Base-by-base conservation (phyloP, 1,140 invertebrate genomes). In the Pectinophora gossypiella region DNA sequence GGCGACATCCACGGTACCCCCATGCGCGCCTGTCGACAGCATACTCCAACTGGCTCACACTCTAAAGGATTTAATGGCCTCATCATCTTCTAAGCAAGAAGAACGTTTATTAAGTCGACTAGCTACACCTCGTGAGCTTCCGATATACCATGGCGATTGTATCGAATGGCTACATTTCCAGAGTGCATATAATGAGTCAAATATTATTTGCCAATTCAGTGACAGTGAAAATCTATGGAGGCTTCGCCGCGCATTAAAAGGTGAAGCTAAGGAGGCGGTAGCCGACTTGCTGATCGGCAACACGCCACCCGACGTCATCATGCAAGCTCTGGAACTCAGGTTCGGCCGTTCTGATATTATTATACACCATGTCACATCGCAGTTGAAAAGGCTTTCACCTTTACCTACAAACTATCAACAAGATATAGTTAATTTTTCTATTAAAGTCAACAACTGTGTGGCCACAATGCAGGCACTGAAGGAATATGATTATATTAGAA, bases 261-360 rank as follows among this genome's bases (percentile, higher is more conserved):
- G 57, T 16, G 55, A 54, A 12, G 66, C 62, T 22, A 62, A 49
- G 20, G 66, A 69, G 22, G 48, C 66, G 4, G 63, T 63, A 4
- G 42, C 57, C 4, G 47, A 49, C 12, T 40, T 66, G n/a, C 55
- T 69, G 1, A 61, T 69, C 12, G 53, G 52, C 9, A 59, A 56
- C 47, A 56, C 58, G 2, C 9, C 55, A 19, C 64, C 61, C 10
- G 32, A 23, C 5, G 40, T 21, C 1, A 40, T 68, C 1, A 61
- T 68, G 53, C 49, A 58, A 21, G 36, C 61, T 1, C 48, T 68
- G 20, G 58, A 59, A 48, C 46, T 61, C 12, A 36, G 55, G 7
- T 62, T 60, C 46, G 60, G 60, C 7, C 47, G 53, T 35, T 27
- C 59, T n/a, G 54, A 61, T n/a, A 44, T 51, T 18, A 47, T 54